phyloP scores from a whole-genome alignment of 2,797 vertebrate genomes.

The Cyclopterus lumpus region DNA sequence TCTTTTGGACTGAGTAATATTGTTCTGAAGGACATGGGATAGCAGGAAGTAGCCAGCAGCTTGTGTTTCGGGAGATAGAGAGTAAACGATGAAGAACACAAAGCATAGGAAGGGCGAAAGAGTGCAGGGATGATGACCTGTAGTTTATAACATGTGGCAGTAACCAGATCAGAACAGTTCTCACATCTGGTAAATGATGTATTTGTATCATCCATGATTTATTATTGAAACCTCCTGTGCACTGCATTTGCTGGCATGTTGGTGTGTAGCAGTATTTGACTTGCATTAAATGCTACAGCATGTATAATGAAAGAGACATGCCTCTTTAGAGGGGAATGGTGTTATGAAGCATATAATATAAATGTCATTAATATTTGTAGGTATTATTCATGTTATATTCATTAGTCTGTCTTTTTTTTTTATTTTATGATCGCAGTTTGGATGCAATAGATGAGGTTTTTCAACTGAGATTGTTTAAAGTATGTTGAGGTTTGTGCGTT shows the following conservation, averaged over 20 bases:
- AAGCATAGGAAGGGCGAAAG: not conserved
- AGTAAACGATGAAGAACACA: not conserved
- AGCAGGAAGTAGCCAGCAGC: not conserved
- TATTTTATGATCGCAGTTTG: constrained; percentile 7
- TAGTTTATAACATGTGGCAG: constrained; percentile 1
- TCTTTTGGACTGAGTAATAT: constrained; percentile 4
- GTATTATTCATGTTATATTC: constrained; percentile 8
- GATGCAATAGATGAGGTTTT: constrained; percentile 8
- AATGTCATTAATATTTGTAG: not conserved
- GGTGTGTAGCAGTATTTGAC: constrained; percentile 12
- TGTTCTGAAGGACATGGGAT: not conserved
- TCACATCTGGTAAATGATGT: constrained; percentile 34
- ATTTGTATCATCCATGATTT: constrained; percentile 30
- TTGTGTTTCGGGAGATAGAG: not conserved
- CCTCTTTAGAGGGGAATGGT: not conserved
- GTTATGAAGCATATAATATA: constrained; percentile 13
- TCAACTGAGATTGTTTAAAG: not conserved
- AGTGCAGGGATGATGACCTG: not conserved
- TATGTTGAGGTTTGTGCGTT: not conserved
- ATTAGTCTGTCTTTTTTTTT: constrained; percentile 10
- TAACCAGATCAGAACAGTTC: constrained; percentile 14
- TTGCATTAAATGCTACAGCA: constrained; percentile 13
- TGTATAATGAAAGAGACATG: constrained; percentile 9
- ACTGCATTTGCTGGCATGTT: constrained; percentile 26
- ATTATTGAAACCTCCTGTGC: constrained; percentile 18